Conservation (phyloP, 2,113 vertebrate genomes). For the Eonycteris spelaea region DNA sequence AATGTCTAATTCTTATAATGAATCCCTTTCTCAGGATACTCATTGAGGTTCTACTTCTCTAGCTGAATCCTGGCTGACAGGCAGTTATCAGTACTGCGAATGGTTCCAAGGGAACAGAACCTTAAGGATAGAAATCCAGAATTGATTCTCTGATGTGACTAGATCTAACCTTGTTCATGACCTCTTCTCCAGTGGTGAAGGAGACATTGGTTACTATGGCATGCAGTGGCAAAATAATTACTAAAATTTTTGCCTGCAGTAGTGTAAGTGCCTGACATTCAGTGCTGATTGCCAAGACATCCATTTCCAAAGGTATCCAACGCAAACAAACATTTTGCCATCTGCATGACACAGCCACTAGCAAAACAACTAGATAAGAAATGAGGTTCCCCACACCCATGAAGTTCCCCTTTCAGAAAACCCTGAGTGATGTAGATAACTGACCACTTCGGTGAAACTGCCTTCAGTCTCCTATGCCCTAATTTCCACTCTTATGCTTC, state of each 20-base stretch:
- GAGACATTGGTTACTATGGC: background rate
- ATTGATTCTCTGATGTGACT: background rate
- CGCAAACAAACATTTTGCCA: background rate
- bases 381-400: background rate
- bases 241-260: background rate
- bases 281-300: background rate
- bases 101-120: background rate
- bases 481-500: background rate
- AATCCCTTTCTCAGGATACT: background rate
- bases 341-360: background rate
- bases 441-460: background rate
- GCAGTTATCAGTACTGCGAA: background rate
- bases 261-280: background rate
- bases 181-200: background rate
- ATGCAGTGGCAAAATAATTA: background rate
- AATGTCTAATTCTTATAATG: background rate
- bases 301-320: background rate
- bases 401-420: background rate
- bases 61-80: background rate
- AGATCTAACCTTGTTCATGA: background rate
- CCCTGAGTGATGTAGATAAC: background rate
- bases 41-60: background rate
- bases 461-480: background rate
- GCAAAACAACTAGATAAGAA: background rate
- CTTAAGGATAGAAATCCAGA: background rate